A percentile compares a stretch with the other conserved stretches of the same genome.
phyloP scores from a whole-genome alignment of 2,797 vertebrate genomes.

The Carcharodon carcharias region DNA sequence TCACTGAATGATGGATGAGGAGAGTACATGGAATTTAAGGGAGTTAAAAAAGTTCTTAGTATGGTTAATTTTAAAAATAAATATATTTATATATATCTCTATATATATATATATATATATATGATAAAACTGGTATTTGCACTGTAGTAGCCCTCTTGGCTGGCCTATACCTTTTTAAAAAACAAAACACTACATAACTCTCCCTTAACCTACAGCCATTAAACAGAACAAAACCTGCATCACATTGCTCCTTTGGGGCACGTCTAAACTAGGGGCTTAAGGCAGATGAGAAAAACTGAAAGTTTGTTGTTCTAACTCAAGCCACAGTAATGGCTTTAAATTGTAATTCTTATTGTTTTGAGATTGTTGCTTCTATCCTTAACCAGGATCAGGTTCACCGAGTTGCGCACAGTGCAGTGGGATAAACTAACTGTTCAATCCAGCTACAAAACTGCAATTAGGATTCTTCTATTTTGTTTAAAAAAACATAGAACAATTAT shows the following conservation, averaged over 20 bases:
- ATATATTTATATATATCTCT: slow-evolving; percentile 18
- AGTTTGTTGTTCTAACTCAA: background rate
- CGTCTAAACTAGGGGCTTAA: background rate
- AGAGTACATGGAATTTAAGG: background rate
- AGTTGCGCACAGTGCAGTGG: background rate
- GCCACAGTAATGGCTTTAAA: background rate
- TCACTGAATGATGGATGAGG: background rate
- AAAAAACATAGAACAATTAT: background rate
- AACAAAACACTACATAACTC: background rate
- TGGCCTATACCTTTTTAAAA: background rate
- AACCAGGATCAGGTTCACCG: background rate
- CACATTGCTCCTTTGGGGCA: background rate
- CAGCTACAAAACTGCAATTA: background rate
- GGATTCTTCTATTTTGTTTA: background rate
- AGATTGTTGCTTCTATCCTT: background rate
- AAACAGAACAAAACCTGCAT: slow-evolving; percentile 11
- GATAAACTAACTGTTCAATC: background rate
- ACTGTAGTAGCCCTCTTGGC: background rate
- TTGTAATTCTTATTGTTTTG: background rate
- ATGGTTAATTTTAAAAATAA: slow-evolving; percentile 29
- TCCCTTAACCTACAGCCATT: background rate
- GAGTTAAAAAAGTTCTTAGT: background rate
- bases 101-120: slow-evolving; percentile 21
- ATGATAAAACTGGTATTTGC: slow-evolving; percentile 30
- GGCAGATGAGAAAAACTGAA: background rate